Conservation (phyloP, 2,888 invertebrate genomes). For the Chromoteleia sp. region DNA sequence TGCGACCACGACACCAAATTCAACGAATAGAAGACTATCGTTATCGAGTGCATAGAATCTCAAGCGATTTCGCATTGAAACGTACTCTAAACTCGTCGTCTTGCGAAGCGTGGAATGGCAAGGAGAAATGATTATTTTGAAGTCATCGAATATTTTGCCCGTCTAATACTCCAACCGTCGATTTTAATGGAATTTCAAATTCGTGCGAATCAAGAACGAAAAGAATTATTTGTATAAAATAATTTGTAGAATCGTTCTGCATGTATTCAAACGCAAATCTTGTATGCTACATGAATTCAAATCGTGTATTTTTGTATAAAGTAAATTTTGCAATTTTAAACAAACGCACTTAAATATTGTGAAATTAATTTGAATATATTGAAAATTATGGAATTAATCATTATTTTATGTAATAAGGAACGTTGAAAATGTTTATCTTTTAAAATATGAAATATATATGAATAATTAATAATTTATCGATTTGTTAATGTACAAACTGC, state of each 20-base stretch:
- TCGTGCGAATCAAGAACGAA: background rate
- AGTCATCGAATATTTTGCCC: conserved; percentile 31
- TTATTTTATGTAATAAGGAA: no score
- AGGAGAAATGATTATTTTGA: conserved; percentile 31
- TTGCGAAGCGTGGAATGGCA: conserved; percentile 1
- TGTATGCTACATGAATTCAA: no score
- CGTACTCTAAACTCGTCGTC: conserved; percentile 41
- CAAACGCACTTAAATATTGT: no score
- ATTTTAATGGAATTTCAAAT: background rate
- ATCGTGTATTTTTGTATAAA: no score
- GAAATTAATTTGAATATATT: no score
- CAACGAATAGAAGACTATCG: conserved; percentile 13
- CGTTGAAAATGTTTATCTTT: no score
- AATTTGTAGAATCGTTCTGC: background rate
- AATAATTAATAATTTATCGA: no score
- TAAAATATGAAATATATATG: no score
- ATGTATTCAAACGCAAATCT: background rate
- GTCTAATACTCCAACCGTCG: background rate
- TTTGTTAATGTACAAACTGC: no score
- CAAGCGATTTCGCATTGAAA: conserved; percentile 34
- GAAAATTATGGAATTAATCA: no score
- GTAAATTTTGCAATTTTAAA: no score
- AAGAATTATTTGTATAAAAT: no score
- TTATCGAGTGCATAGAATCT: conserved; percentile 41
- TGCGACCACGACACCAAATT: conserved; percentile 11